These are phyloP conservation scores for Lamellibrachia satsuma DNA, from an alignment of 2,888 invertebrate species.

Conservation along the genomic window DNA sequence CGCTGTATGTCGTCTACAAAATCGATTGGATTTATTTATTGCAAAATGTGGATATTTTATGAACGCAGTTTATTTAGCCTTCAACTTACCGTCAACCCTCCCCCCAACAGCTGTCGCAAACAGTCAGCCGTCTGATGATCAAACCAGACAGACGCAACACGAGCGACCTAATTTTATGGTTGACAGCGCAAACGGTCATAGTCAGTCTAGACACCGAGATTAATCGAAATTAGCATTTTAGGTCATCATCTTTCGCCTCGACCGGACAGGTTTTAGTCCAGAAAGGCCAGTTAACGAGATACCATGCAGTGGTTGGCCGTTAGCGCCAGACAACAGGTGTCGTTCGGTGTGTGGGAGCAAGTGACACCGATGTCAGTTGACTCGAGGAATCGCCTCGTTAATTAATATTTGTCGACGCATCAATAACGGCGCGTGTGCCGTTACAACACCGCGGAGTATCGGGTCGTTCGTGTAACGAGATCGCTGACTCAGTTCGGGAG, in stretches of 20 bases:
- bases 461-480: not conserved
- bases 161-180: not conserved
- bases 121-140: not conserved
- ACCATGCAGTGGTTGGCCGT: not conserved
- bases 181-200: not conserved
- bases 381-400: not conserved
- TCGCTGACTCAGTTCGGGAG: not conserved
- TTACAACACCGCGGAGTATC: not conserved
- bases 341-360: not conserved
- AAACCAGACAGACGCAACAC: not conserved
- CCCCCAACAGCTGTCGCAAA: not conserved
- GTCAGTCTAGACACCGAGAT: not conserved
- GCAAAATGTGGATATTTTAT: not conserved
- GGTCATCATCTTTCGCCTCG: slow-evolving; percentile 1
- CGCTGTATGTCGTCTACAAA: not conserved
- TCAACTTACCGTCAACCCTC: not conserved
- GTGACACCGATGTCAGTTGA: not conserved
- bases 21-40: not conserved
- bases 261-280: not conserved
- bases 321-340: not conserved
- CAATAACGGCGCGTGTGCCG: not conserved
- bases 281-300: not conserved
- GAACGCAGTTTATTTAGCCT: not conserved
- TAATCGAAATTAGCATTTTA: slow-evolving; percentile 9
- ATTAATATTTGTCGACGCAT: not conserved